These are phyloP conservation scores for Aporophyla nigra DNA, from an alignment of 2,888 invertebrate species.

Conservation along the genomic window DNA sequence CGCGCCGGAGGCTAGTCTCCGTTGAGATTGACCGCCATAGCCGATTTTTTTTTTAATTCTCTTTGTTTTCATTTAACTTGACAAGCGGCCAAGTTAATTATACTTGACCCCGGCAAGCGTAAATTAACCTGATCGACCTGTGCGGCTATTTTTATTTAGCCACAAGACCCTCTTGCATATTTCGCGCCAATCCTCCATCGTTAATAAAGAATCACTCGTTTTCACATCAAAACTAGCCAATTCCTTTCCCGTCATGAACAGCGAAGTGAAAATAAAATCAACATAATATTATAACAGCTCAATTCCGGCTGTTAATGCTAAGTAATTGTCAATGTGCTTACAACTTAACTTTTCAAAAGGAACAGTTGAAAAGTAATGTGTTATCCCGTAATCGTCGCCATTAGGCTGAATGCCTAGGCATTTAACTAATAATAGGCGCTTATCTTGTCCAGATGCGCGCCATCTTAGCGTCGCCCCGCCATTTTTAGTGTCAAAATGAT, in stretches of 20 bases:
- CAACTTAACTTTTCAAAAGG: conserved; percentile 42
- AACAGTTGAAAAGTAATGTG: conserved; percentile 50
- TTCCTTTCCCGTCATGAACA: background rate
- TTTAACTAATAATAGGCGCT: conserved; percentile 57
- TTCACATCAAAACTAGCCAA: background rate
- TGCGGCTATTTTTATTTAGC: too few species aligned
- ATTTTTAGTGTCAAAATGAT: conserved; percentile 60
- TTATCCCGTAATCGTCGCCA: conserved; percentile 55
- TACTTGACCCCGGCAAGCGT: too few species aligned
- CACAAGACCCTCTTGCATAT: background rate
- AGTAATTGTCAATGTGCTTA: conserved; percentile 50
- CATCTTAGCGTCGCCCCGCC: conserved; percentile 45
- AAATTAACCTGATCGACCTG: too few species aligned
- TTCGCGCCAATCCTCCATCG: background rate
- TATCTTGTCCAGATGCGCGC: conserved; percentile 56
- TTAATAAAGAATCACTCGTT: background rate
- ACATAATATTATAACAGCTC: conserved; percentile 18
- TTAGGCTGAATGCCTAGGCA: conserved; percentile 62
- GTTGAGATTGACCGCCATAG: too few species aligned
- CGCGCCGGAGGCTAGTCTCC: too few species aligned
- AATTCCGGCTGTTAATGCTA: conserved; percentile 23
- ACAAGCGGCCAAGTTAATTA: too few species aligned
- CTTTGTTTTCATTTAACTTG: background rate
- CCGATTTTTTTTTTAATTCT: too few species aligned
- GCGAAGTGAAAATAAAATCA: conserved; percentile 30